Evolutionary conservation across 2,888 invertebrate species (phyloP).

Genomic region (Clostera curtula): DNA sequence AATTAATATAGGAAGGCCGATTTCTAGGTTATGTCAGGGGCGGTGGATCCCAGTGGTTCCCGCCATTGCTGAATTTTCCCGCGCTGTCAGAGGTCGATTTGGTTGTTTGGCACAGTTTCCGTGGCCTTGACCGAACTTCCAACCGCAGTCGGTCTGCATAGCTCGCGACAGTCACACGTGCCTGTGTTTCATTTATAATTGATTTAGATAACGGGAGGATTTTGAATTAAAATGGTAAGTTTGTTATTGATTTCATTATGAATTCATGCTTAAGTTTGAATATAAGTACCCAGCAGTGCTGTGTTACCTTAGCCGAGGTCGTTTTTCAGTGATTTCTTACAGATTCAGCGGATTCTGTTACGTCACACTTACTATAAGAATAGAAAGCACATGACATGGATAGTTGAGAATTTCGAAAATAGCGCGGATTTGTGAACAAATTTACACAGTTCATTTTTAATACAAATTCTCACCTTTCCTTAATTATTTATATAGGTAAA

Average conservation of each 20-base stretch:
- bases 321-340: no score
- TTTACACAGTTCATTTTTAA: no score
- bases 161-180: constrained; percentile 35
- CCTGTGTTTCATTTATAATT: constrained; percentile 12
- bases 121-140: constrained; percentile 56
- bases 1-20: constrained; percentile 5
- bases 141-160: constrained; percentile 58
- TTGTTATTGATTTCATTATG: constrained; percentile 4
- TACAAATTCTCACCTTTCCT: no score
- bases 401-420: no score
- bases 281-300: no score
- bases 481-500: no score
- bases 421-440: no score
- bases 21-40: constrained; percentile 8
- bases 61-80: constrained; percentile 40
- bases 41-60: constrained; percentile 15
- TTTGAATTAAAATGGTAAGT: constrained; percentile 57
- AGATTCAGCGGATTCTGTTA: no score
- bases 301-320: no score
- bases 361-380: no score
- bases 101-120: constrained; percentile 61
- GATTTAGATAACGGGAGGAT: constrained; percentile 30
- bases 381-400: no score
- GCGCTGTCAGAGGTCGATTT: constrained; percentile 47
- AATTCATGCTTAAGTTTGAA: no score